phyloP scores from a whole-genome alignment of 2,113 vertebrate genomes.

The Lanius collurio region DNA sequence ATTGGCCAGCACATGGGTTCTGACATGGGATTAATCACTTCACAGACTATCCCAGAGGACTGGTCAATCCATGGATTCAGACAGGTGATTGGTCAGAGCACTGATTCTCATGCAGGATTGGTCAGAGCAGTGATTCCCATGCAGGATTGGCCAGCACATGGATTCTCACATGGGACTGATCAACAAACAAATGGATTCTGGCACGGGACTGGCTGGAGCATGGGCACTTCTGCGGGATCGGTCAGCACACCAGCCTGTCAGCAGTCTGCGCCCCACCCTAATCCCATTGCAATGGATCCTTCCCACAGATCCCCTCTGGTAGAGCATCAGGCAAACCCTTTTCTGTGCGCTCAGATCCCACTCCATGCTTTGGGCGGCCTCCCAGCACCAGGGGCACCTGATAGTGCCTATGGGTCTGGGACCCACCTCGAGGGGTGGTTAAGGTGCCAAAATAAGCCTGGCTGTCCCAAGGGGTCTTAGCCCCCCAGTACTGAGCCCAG shows the following conservation, averaged over 20 bases:
- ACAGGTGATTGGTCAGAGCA: neutral
- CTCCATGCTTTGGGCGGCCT: neutral
- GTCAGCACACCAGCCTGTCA: neutral
- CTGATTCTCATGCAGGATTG: neutral
- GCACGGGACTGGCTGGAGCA: neutral
- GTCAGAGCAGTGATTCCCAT: neutral
- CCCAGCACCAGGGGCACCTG: neutral
- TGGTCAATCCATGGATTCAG: neutral
- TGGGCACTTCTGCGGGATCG: rapidly evolving
- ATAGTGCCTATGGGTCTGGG: neutral
- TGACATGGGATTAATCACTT: neutral
- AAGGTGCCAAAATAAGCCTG: neutral
- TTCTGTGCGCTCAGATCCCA: neutral
- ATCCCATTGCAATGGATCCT: neutral
- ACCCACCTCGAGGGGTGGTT: rapidly evolving
- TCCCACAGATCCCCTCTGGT: neutral
- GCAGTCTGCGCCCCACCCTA: neutral
- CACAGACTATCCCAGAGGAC: neutral
- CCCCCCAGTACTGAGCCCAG: rapidly evolving
- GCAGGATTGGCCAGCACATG: rapidly evolving
- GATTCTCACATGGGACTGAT: neutral
- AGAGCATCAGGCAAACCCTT: neutral
- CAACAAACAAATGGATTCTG: neutral
- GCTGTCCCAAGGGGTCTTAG: neutral
- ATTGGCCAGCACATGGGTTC: neutral